Evolutionary conservation across 2,797 vertebrate genomes (phyloP).

Genomic region (Sebastes kiyomatsui): DNA sequence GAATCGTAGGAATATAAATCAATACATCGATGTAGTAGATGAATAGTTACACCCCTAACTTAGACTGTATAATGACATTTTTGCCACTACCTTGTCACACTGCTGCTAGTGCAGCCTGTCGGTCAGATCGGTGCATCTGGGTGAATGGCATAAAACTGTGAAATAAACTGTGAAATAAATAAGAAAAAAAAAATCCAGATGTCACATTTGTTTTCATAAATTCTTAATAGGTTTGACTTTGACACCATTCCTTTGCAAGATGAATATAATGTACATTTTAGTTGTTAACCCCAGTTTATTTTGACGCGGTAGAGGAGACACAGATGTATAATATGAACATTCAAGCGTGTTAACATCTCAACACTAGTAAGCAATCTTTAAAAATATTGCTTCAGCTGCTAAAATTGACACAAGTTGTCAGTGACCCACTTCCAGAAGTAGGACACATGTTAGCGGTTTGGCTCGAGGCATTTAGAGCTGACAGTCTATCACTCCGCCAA

Average conservation of each 20-base stretch:
- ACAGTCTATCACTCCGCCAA: not conserved
- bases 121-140: no score
- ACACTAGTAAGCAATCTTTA: not conserved
- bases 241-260: no score
- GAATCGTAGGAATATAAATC: no score
- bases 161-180: no score
- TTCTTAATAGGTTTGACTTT: no score
- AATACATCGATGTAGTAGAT: no score
- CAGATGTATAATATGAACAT: not conserved
- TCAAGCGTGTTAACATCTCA: not conserved
- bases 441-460: constrained; percentile 11
- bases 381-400: constrained; percentile 36
- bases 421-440: constrained; percentile 46
- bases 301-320: not conserved
- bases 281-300: not conserved
- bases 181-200: no score
- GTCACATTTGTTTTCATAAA: no score
- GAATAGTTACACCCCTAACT: no score
- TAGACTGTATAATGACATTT: constrained; percentile 54
- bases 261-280: not conserved
- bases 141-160: no score
- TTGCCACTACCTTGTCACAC: not conserved
- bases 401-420: constrained; percentile 23
- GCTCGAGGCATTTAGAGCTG: constrained; percentile 5
- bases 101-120: not conserved